A percentile compares a stretch with the other conserved stretches of the same genome.
Evolutionary conservation across 2,888 invertebrate species (phyloP).

Genomic region (Ashinkailepas kermadecensis): DNA sequence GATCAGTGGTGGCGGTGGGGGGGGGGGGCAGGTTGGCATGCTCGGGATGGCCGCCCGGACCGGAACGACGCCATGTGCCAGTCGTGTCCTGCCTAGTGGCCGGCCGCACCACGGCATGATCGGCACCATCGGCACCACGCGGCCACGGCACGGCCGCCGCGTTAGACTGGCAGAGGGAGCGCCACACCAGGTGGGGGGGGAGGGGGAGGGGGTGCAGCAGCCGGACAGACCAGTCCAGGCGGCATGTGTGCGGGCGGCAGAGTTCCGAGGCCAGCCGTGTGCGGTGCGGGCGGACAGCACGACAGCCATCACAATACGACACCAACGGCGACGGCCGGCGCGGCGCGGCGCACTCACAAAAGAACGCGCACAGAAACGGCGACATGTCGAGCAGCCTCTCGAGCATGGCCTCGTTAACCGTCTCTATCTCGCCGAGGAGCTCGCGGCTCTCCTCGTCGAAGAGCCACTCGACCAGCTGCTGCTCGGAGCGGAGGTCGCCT

Average conservation of each 20-base stretch:
- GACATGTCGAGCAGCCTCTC: constrained; percentile 75
- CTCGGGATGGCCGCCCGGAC: not conserved
- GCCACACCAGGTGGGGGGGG: not conserved
- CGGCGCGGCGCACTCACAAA: constrained; percentile 57
- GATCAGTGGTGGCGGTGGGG: no score
- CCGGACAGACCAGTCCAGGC: not conserved
- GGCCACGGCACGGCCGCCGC: no score
- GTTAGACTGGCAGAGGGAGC: not conserved
- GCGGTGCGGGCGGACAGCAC: not conserved
- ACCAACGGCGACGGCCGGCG: not conserved
- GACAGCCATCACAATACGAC: constrained; percentile 19
- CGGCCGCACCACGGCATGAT: no score
- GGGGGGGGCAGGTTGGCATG: not conserved
- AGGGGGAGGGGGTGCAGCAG: not conserved
- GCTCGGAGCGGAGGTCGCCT: constrained; percentile 86
- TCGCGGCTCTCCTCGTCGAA: constrained; percentile 89
- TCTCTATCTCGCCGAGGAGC: constrained; percentile 86
- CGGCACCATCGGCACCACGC: no score
- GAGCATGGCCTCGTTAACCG: constrained; percentile 82
- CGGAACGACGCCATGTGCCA: not conserved
- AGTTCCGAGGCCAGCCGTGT: not conserved
- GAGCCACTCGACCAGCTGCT: constrained; percentile 84
- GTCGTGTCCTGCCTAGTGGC: not conserved
- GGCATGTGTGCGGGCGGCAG: not conserved
- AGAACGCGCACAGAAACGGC: constrained; percentile 80